Base-by-base conservation (phyloP, 2,888 invertebrate genomes). In the Quadroppia sp. region DNA sequence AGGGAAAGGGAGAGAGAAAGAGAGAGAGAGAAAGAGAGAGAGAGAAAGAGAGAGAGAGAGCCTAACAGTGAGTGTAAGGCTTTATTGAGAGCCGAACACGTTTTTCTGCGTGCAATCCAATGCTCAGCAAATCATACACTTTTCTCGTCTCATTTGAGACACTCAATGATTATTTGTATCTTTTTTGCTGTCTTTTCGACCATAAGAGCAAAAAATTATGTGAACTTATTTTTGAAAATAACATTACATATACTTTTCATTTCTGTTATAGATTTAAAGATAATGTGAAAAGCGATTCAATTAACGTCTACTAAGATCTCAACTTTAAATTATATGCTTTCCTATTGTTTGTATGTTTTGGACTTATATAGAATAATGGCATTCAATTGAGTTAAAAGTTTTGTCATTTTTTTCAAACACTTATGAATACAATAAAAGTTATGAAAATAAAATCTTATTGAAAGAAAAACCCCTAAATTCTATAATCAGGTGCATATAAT, bases 81-180 rank as follows among this genome's bases (percentile, higher is more conserved):
- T 56, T 56, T 56, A 56, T 56, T 56, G 56, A 56, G 36, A 36
- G 23, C 50, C 56, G 56, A 56, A 56, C 56, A 56, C 56, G 56
- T 56, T 56, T 56, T 56, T 4, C 56, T 56, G 56, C 56, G 56
- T 56, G 56, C 56, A 17, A 45, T 45, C 15, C 45, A 45, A 11
- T 17, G 45, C 15, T 23, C 56, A 23, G 56, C 50, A 36, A 36
- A 6, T 11, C 45, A 45, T 17, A 45, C 15, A 56, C 56, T 56
- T 56, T 56, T 25, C 23, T 23, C 23, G 25, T 56, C 56, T 28
- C 56, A 56, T 56, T 56, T 15, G 25, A 56, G 56, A 56, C 56
- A 56, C 15, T 56, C 23, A 56, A 56, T 56, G 11, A 56, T 56
- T 25, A 56, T 28, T 56, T 13, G 3, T 56, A 4, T 56, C 15